Percentiles rank a stretch among this genome's conserved stretches.
phyloP scores from a whole-genome alignment of 2,113 vertebrate species.

The Oncorhynchus keta region DNA sequence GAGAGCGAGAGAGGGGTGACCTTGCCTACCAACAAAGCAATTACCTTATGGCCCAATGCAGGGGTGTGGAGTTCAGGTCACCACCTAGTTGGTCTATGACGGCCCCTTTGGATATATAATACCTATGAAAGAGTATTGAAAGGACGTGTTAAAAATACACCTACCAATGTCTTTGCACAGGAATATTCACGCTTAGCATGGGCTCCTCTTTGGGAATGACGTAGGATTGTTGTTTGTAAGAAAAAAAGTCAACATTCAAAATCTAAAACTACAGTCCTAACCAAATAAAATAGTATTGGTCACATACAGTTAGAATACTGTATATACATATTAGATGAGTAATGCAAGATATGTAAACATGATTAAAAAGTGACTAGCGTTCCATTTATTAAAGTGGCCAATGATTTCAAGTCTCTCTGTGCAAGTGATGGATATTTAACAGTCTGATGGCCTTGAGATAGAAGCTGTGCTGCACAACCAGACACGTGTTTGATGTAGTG shows the following conservation, averaged over 20 bases:
- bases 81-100: conserved; percentile 92
- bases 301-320: too few relatives aligned
- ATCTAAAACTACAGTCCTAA: background rate
- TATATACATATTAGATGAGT: too few relatives aligned
- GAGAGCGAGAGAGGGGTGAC: background rate
- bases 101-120: conserved; percentile 92
- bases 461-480: background rate
- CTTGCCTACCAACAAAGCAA: background rate
- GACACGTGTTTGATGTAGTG: background rate
- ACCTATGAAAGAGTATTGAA: conserved; percentile 68
- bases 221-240: background rate
- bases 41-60: conserved; percentile 97
- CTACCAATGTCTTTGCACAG: too few relatives aligned
- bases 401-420: too few relatives aligned
- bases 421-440: too few relatives aligned
- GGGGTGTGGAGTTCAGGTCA: conserved; percentile 93
- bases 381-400: too few relatives aligned
- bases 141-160: background rate
- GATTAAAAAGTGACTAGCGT: too few relatives aligned
- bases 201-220: background rate
- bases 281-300: too few relatives aligned
- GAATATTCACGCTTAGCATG: background rate
- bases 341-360: too few relatives aligned
- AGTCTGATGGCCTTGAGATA: too few relatives aligned
- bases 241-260: background rate